Conservation (phyloP, 2,113 vertebrate species). For the Genyomyrus donnyi region DNA sequence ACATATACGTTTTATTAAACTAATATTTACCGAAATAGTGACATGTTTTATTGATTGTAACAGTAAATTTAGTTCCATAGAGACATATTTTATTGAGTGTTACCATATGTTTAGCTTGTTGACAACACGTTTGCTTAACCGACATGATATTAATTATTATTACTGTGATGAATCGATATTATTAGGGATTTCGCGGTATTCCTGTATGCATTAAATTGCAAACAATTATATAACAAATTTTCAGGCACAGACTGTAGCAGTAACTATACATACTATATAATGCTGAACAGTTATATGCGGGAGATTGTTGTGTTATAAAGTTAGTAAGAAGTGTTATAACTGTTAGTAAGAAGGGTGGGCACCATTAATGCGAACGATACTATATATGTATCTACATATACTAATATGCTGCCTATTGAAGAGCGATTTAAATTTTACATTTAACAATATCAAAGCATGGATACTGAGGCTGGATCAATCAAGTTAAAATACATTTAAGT, state of each 20-base stretch:
- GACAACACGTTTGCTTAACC: neutral
- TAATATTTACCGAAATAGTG: neutral
- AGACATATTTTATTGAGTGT: neutral
- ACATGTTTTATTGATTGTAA: neutral
- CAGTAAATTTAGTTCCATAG: neutral
- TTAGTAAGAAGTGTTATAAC: too few relatives aligned
- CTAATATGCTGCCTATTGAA: neutral
- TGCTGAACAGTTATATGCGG: neutral
- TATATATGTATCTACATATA: too few relatives aligned
- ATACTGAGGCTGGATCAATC: neutral
- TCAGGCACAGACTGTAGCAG: too few relatives aligned
- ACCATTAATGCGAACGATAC: neutral
- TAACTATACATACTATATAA: too few relatives aligned
- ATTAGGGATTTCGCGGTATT: neutral
- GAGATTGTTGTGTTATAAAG: neutral
- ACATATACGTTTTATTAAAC: neutral
- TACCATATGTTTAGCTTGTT: neutral
- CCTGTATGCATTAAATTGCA: too few relatives aligned
- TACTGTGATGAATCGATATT: neutral
- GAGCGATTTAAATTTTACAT: neutral
- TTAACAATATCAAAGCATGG: neutral
- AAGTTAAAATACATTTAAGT: neutral
- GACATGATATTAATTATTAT: neutral
- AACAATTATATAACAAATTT: too few relatives aligned
- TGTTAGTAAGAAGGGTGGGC: neutral